Evolutionary conservation across 1,140 invertebrate species (phyloP).

Genomic region (Leptinotarsa defecta): DNA sequence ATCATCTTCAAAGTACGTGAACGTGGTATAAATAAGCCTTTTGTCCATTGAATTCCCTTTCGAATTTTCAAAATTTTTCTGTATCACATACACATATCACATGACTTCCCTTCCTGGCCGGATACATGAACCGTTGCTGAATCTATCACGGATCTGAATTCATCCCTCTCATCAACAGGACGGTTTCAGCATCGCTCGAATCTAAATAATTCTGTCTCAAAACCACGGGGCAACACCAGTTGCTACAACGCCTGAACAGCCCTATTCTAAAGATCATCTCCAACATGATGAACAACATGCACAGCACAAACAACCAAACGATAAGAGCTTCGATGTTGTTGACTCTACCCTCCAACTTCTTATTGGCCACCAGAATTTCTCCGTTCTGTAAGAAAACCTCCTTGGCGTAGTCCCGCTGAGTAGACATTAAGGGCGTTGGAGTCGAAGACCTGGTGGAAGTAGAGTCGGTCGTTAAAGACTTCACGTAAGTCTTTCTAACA

Average conservation of each 20-base stretch:
- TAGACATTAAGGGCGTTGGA: not conserved
- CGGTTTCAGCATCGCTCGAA: not conserved
- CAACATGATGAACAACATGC: not conserved
- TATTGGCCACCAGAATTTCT: not conserved
- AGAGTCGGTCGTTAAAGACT: not conserved
- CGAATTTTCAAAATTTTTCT: too few species aligned
- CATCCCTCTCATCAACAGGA: not conserved
- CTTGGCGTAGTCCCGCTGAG: not conserved
- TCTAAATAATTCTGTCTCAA: not conserved
- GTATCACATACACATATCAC: too few species aligned
- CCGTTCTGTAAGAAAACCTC: slow-evolving; percentile 5
- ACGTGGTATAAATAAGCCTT: too few species aligned
- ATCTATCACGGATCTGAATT: too few species aligned
- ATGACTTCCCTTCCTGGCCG: too few species aligned
- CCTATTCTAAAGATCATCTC: not conserved
- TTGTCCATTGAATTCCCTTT: too few species aligned
- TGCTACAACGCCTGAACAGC: not conserved
- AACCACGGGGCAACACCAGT: not conserved
- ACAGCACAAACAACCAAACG: not conserved
- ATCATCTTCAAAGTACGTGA: too few species aligned
- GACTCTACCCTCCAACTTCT: not conserved
- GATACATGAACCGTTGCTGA: too few species aligned
- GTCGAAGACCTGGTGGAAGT: not conserved
- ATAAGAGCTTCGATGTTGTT: not conserved
- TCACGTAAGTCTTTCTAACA: not conserved